Evolutionary conservation across 2,113 vertebrate genomes (phyloP).

Genomic region (Gulo gulo): DNA sequence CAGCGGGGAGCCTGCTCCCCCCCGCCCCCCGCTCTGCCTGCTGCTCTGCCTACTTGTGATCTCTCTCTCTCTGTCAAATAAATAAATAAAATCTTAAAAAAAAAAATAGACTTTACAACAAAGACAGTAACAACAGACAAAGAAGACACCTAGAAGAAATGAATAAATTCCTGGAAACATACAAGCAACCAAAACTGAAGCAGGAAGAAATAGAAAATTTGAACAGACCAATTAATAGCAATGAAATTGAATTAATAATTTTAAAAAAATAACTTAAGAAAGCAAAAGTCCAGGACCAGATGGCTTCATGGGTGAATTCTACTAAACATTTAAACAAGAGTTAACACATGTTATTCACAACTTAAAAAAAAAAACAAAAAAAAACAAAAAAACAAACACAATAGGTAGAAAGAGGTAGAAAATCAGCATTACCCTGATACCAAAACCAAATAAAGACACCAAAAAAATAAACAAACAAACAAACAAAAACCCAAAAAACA

Average conservation of each 20-base stretch:
- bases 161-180: background rate
- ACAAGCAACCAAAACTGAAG: background rate
- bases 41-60: too few relatives aligned
- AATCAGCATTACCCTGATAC: background rate
- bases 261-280: background rate
- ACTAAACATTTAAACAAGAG: background rate
- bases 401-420: background rate
- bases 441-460: background rate
- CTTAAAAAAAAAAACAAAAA: too few relatives aligned
- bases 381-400: too few relatives aligned
- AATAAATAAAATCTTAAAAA: too few relatives aligned
- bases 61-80: too few relatives aligned
- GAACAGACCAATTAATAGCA: background rate
- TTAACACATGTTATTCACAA: background rate
- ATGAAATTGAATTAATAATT: background rate
- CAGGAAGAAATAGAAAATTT: background rate
- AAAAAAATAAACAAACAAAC: too few relatives aligned
- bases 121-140: background rate
- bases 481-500: too few relatives aligned
- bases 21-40: too few relatives aligned
- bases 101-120: background rate
- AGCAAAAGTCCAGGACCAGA: background rate
- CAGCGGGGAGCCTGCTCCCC: too few relatives aligned
- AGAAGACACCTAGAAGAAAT: background rate
- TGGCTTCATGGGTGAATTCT: background rate